These are phyloP conservation scores for Drosophila lowei DNA, from an alignment of 1,140 invertebrate genomes.

Conservation along the genomic window DNA sequence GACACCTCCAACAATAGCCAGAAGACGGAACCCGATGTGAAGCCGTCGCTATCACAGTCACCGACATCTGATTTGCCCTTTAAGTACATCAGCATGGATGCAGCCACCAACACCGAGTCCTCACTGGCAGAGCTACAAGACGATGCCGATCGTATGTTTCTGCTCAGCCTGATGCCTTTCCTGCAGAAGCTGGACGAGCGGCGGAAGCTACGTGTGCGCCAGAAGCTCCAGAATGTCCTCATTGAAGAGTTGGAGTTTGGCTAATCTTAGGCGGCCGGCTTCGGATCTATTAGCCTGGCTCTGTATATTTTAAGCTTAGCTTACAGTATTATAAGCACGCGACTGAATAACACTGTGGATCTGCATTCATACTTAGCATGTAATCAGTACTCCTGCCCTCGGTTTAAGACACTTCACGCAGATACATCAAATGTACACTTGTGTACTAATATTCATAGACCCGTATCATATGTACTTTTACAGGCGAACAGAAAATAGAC, in stretches of 20 bases:
- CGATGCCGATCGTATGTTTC: constrained; percentile 75
- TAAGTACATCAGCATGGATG: constrained; percentile 68
- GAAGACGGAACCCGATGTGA: constrained; percentile 51
- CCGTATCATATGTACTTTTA: constrained; percentile 3
- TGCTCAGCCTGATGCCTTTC: constrained; percentile 73
- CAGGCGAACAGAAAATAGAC: constrained; percentile 31
- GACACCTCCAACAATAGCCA: constrained; percentile 15
- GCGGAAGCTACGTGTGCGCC: constrained; percentile 66
- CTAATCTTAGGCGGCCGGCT: constrained; percentile 16
- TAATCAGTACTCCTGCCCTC: constrained; percentile 59
- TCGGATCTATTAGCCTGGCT: not conserved
- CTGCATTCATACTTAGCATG: constrained; percentile 60
- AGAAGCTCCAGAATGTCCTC: constrained; percentile 73
- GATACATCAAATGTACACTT: constrained; percentile 17
- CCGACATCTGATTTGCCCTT: constrained; percentile 53
- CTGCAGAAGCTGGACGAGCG: constrained; percentile 68
- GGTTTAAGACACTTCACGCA: constrained; percentile 6
- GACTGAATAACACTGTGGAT: constrained; percentile 57
- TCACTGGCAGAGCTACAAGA: constrained; percentile 40
- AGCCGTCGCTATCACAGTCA: constrained; percentile 19
- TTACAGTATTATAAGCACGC: constrained; percentile 70
- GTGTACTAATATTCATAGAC: constrained; percentile 17
- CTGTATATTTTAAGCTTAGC: constrained; percentile 66
- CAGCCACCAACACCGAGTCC: constrained; percentile 65
- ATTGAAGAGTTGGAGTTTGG: constrained; percentile 73